Evolutionary conservation across 2,113 vertebrate species (phyloP), one percentile per base, ranked within the genome.

Genomic region (Esox niger): DNA sequence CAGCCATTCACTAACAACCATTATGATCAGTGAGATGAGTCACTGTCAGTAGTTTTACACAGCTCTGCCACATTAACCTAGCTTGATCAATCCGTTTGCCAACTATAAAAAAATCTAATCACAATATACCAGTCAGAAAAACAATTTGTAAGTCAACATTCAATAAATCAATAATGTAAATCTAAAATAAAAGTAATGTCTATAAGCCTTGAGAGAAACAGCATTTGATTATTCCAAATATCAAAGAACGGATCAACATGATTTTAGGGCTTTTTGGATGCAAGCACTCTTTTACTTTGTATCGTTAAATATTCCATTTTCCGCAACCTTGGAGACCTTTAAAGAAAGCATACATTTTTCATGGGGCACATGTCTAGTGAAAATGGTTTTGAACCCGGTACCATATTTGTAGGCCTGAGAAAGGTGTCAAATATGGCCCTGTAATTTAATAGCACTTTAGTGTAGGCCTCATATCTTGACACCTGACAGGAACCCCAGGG

Each of bases 401-500:
- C 43, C 20, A 60, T 55, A 58, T 79, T 73, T 69, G 66, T 62
- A 69, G 30, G 43, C 54, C 38, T 70, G 52, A 76, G 69, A 57
- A 38, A 61, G 65, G 64, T 73, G 69, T 75, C 67, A 77, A 59
- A 75, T 54, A 68, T 33, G 55, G 76, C 65, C 38, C 30, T 70
- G 67, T 74, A 78, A 83, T 80, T 74, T 78, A 74, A 71, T 68
- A 78, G 65, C 64, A 32, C 73, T 71, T 76, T 6, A 9, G 66
- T 60, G 59, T 69, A 69, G 54, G 70, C 33, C 74, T 67, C 30
- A 64, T 78, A 78, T 71, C 64, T 69, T 73, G 66, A 75, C 66
- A 66, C 70, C 32, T n/a, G 62, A 63, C 32, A 64, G 58, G 46
- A 66, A 30, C 57, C 71, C 60, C 29, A 56, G 61, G 68, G 68